These are phyloP conservation scores for Clarias pachynema DNA, from an alignment of 2,797 vertebrate species.

Conservation along the genomic window DNA sequence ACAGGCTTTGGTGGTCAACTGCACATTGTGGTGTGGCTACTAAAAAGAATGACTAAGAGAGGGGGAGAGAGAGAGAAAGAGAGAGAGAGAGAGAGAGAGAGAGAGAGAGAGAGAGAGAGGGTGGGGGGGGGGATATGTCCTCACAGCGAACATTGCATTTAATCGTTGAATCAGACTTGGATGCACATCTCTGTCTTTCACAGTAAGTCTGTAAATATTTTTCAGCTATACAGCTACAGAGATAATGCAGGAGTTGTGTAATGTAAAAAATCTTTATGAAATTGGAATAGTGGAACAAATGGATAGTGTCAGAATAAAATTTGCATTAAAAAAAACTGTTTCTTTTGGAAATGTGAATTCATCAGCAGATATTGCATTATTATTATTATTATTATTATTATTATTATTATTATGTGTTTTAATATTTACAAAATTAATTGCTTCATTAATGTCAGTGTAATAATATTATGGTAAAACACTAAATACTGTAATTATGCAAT, in stretches of 20 bases:
- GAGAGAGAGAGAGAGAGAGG: constrained; percentile 6
- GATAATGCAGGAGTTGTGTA: background rate
- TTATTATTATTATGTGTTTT: background rate
- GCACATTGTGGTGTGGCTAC: background rate
- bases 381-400: background rate
- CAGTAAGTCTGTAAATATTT: background rate
- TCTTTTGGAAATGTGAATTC: background rate
- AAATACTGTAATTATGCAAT: background rate
- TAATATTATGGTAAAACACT: background rate
- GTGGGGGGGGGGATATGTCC: background rate
- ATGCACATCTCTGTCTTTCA: constrained; percentile 2
- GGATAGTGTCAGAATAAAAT: background rate
- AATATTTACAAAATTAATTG: background rate
- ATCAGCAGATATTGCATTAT: background rate
- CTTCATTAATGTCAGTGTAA: background rate
- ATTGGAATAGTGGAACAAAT: background rate
- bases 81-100: background rate
- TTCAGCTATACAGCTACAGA: background rate
- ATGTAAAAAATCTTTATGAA: background rate
- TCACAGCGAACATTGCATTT: constrained; percentile 25
- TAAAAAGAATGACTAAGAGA: background rate
- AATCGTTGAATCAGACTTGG: constrained; percentile 22
- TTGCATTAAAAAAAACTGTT: constrained; percentile 22
- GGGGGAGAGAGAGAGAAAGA: constrained; percentile 20
- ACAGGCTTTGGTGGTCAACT: background rate